These are phyloP conservation scores for Pseudanteris insignis DNA, from an alignment of 2,888 invertebrate genomes.

Conservation along the genomic window DNA sequence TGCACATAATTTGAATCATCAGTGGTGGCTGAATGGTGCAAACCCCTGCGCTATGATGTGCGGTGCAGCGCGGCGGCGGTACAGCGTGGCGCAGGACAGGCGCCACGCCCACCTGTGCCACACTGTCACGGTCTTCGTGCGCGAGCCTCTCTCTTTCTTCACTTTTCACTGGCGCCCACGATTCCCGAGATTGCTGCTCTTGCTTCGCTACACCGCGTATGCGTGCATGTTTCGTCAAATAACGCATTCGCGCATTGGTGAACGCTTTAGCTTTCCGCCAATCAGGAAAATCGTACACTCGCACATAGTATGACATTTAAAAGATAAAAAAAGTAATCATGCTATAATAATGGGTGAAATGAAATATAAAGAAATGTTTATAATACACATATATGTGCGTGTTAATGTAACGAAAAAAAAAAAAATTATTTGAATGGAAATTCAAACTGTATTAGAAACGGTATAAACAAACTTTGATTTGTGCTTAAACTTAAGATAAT, in stretches of 20 bases:
- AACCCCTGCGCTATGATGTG: conserved; percentile 46
- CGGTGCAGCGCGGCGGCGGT: conserved; percentile 48
- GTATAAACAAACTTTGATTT: too few relatives aligned
- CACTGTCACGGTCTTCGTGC: conserved; percentile 52
- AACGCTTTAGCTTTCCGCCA: conserved; percentile 7
- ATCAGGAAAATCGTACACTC: not conserved
- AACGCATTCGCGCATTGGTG: conserved; percentile 23
- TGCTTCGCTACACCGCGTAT: conserved; percentile 21
- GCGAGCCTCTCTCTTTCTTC: conserved; percentile 48
- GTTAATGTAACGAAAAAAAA: too few relatives aligned
- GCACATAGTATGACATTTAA: too few relatives aligned
- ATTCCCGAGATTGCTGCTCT: conserved; percentile 38
- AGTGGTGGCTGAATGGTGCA: conserved; percentile 29
- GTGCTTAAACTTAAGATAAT: too few relatives aligned
- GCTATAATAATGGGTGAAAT: not conserved
- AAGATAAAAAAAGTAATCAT: too few relatives aligned
- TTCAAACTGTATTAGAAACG: too few relatives aligned
- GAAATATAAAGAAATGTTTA: too few relatives aligned
- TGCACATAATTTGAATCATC: conserved; percentile 39
- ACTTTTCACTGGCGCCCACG: conserved; percentile 48
- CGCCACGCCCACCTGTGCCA: conserved; percentile 63
- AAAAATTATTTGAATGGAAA: too few relatives aligned
- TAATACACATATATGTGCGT: too few relatives aligned
- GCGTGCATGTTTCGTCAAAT: conserved; percentile 34
- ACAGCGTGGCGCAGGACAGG: conserved; percentile 54